Evolutionary conservation across 2,113 vertebrate species (phyloP), one percentile per base, ranked within the genome.

Genomic region (Ramphastos sulfuratus): DNA sequence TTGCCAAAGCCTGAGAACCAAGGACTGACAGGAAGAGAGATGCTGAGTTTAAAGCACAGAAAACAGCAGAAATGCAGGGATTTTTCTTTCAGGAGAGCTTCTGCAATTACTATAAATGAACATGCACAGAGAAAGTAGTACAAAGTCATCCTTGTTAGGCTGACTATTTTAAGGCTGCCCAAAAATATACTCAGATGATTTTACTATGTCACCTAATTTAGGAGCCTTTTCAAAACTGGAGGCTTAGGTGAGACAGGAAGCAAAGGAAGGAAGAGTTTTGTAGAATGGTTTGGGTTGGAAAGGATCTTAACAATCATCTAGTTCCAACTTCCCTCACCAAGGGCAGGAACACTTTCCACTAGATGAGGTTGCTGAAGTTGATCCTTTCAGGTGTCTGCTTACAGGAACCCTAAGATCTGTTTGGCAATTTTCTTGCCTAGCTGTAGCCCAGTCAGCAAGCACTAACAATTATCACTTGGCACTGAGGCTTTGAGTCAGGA

Each of bases 161-260:
- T 92, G 84, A 74, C 89, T 96, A 93, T 96, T 96, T 96, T 85
- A 93, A 95, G 93, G 33, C n/a, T 69, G 87, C 37, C 89, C 54
- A 64, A 83, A 92, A 81, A 71, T 37, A 74, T 10, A 64, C 44
- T 21, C 65, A 69, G 81, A 39, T 58, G 72, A 83, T 79, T 93
- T 89, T 85, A 93, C 61, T 77, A 63, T 82, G 85, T 88, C 82
- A 94, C 79, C 93, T 92, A 74, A 92, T 96, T 96, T 75, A 83
- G 72, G 33, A 90, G 10, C 37, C 42, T 85, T 80, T 85, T 77
- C 76, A 87, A 83, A 96, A 61, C 65, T 28, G 4, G 7, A 23
- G 8, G 8, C 14, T 6, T 64, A 65, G 54, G 55, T 55, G 17
- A 44, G 1, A 0, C 13, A 15, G 27, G 12, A 86, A 79, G 63